A percentile compares a stretch with the other conserved stretches of the same genome.
Conservation (phyloP, 1,140 invertebrate species). For the Drosophila nikananu region DNA sequence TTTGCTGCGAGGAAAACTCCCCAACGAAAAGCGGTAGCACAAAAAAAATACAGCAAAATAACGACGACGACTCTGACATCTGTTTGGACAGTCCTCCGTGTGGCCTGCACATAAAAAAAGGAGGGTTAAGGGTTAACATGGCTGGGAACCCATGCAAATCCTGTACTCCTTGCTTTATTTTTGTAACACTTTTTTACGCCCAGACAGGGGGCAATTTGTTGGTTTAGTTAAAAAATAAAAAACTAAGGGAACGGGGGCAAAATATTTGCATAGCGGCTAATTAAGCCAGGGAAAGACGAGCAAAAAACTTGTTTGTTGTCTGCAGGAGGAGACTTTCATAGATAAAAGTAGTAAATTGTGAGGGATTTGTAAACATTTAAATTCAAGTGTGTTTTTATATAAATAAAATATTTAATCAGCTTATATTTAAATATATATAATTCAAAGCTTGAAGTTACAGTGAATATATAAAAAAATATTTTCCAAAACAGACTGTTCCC, state of each 20-base stretch:
- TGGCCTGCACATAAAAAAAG: constrained; percentile 16
- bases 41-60: not conserved
- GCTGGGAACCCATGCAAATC: constrained; percentile 41
- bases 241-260: constrained; percentile 4
- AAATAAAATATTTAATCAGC: not conserved
- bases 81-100: constrained; percentile 49
- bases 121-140: constrained; percentile 26
- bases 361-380: not conserved
- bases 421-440: not conserved
- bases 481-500: not conserved
- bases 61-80: constrained; percentile 34
- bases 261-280: constrained; percentile 55
- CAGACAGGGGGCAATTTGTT: constrained; percentile 52
- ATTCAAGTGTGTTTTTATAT: not conserved
- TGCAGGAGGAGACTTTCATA: not conserved
- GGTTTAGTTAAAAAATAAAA: constrained; percentile 41
- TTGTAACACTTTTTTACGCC: constrained; percentile 44
- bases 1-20: constrained; percentile 54
- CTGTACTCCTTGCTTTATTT: constrained; percentile 49
- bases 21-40: constrained; percentile 20
- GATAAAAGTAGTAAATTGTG: not conserved
- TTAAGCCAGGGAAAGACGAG: constrained; percentile 18
- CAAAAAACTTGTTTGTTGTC: not conserved
- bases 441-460: not conserved
- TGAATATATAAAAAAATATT: not conserved